Percentiles rank a stretch among this genome's conserved stretches.
Conservation (phyloP, 2,113 vertebrate genomes). For the Protobothrops mucrosquamatus region DNA sequence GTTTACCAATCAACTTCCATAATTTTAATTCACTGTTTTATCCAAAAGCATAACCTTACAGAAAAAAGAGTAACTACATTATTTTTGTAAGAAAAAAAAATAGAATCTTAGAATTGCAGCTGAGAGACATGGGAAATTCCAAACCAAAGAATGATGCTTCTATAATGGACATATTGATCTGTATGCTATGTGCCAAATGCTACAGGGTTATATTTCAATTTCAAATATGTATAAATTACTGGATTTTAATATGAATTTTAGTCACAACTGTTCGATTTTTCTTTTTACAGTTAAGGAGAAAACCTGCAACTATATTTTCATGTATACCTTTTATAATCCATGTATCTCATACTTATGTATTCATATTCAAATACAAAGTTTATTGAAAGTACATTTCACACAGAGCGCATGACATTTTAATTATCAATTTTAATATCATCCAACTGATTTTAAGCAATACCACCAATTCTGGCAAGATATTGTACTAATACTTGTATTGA, state of each 20-base stretch:
- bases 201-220: background rate
- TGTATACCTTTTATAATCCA: background rate
- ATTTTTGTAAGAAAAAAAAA: background rate
- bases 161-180: background rate
- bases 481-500: slow-evolving; percentile 51
- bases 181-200: background rate
- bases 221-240: background rate
- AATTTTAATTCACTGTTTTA: background rate
- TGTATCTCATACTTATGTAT: background rate
- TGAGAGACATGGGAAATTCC: background rate
- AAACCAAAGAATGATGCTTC: background rate
- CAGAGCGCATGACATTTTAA: slow-evolving; percentile 38
- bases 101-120: background rate
- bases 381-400: background rate
- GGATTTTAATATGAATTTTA: background rate
- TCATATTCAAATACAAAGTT: background rate
- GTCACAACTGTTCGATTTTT: background rate
- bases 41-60: background rate
- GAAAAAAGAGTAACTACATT: background rate
- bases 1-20: background rate
- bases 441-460: slow-evolving; percentile 65
- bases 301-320: background rate
- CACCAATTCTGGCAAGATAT: slow-evolving; percentile 57
- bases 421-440: slow-evolving; percentile 65
- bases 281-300: background rate